Conservation (phyloP, 2,888 invertebrate species). For the Resseliella maxima region DNA sequence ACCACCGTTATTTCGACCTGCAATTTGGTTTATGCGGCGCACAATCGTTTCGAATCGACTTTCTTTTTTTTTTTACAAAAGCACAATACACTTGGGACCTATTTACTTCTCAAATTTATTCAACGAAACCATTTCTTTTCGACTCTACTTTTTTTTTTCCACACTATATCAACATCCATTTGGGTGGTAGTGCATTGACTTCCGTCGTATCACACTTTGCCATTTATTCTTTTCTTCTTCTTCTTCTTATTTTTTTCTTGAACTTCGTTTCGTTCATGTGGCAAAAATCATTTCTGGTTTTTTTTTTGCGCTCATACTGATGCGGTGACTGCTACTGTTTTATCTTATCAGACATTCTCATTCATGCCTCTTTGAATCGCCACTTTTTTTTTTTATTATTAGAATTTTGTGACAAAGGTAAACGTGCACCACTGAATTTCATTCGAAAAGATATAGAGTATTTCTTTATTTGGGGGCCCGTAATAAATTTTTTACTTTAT, state of each 20-base stretch:
- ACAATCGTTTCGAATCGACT: constrained; percentile 25
- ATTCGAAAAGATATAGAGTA: background rate
- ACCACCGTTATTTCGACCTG: background rate
- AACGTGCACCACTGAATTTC: background rate
- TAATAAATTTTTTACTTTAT: constrained; percentile 32
- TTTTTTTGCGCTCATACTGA: background rate
- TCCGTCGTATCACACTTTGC: constrained; percentile 35
- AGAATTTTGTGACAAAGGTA: background rate
- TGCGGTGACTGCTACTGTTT: background rate
- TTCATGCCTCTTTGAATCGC: background rate
- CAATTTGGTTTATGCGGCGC: background rate
- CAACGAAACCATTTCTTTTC: constrained; percentile 2
- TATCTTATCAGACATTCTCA: constrained; percentile 20
- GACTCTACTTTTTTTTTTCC: background rate
- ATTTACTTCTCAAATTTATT: constrained; percentile 55
- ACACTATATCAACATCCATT: background rate
- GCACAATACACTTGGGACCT: constrained; percentile 48
- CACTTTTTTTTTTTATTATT: background rate
- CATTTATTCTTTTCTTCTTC: background rate
- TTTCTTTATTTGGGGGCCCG: background rate
- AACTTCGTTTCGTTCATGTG: background rate
- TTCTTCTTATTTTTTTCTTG: background rate
- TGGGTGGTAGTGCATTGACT: constrained; percentile 15
- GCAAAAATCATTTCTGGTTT: background rate
- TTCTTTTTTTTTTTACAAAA: too few relatives aligned